phyloP scores from a whole-genome alignment of 2,113 vertebrate genomes.

The Anhinga rufa region DNA sequence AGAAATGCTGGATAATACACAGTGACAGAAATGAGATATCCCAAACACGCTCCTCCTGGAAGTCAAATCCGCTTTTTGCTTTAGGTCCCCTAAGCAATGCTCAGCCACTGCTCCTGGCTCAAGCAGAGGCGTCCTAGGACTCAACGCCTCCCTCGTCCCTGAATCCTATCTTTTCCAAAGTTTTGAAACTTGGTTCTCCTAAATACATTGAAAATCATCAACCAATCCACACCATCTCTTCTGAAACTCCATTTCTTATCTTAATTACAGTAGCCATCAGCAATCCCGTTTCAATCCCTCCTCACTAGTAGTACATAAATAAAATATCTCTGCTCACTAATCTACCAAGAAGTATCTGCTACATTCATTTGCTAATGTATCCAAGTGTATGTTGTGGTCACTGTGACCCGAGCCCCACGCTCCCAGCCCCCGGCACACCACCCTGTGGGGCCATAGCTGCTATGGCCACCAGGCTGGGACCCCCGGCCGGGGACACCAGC shows the following conservation, averaged over 20 bases:
- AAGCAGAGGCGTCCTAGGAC: neutral
- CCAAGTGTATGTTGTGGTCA: neutral
- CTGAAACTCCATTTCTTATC: neutral
- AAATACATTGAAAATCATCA: neutral
- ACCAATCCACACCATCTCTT: neutral
- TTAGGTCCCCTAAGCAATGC: neutral
- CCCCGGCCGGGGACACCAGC: too few relatives aligned
- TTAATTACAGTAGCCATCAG: neutral
- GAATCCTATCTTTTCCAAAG: neutral
- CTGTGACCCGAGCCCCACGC: neutral
- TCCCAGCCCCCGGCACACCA: accelerated
- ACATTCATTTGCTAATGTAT: accelerated
- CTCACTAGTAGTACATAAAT: neutral
- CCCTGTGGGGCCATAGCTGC: too few relatives aligned
- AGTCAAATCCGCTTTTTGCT: neutral
- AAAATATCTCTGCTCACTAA: neutral
- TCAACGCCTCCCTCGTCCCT: neutral
- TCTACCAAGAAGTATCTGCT: neutral
- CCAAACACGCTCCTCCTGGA: neutral
- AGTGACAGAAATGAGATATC: neutral
- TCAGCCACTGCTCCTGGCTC: neutral
- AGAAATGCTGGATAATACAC: neutral
- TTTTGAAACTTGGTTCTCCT: neutral
- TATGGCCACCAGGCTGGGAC: too few relatives aligned
- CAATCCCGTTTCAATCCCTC: neutral